phyloP scores from a whole-genome alignment of 2,113 vertebrate genomes.

The Chitala chitala region DNA sequence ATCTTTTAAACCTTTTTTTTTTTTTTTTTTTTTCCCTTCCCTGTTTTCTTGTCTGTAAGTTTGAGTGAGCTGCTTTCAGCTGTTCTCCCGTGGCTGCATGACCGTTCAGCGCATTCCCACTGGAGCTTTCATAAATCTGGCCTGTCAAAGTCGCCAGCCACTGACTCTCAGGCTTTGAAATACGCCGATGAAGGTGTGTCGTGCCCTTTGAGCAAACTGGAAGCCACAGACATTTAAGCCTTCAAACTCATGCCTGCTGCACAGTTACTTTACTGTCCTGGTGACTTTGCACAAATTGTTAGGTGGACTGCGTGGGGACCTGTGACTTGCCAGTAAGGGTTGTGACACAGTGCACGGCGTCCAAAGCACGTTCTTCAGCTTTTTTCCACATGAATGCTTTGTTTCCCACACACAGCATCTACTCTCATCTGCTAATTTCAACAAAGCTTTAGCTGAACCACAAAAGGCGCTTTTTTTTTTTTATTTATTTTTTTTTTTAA shows the following conservation, averaged over 20 bases:
- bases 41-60: neutral
- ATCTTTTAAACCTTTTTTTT: neutral
- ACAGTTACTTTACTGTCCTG: neutral
- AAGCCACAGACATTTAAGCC: neutral
- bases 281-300: conserved; percentile 2
- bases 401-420: too few relatives aligned
- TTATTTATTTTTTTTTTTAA: too few relatives aligned
- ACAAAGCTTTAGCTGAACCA: too few relatives aligned
- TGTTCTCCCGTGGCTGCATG: neutral
- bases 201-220: neutral
- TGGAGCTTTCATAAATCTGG: neutral
- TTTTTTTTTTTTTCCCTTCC: neutral
- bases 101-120: neutral
- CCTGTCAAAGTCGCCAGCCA: neutral
- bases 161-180: neutral
- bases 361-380: too few relatives aligned
- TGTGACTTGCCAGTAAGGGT: too few relatives aligned
- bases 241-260: neutral
- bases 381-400: too few relatives aligned
- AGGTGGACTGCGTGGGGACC: neutral
- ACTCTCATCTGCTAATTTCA: too few relatives aligned
- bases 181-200: neutral
- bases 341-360: too few relatives aligned
- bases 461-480: too few relatives aligned
- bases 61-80: neutral